Base-by-base conservation (phyloP, 2,113 vertebrate species). In the Polyodon spathula region DNA sequence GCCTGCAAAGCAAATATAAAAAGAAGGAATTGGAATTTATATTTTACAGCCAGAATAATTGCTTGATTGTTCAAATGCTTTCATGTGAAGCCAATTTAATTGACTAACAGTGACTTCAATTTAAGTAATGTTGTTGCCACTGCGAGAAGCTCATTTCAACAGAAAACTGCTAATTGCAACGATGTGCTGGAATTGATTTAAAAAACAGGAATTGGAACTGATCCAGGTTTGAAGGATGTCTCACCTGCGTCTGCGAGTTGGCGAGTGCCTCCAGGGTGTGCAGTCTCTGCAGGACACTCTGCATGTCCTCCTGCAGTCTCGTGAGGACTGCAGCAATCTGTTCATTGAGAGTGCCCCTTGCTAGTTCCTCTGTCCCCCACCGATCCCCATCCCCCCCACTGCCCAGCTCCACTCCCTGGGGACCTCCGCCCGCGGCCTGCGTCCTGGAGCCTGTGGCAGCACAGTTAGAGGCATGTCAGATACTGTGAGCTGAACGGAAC, bases 221-320 rank as follows among this genome's bases (percentile, higher is more conserved):
- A 16, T 11, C 11, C 37, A 7, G 17, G 17, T 15, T n/a, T 41
- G 6, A n/a, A 17, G 42, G 15, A 38, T 40, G 2, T n/a, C 11
- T 40, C 56, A 42, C n/a, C 40, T 10, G 11, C 14, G 6, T 40
- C 92, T 97, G 94, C 0, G 89, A 88, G 1, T 92, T 85, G 0
- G 90, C 85, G 0, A 91, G 83, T 0, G 86, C 86, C 76, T 99
- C 96, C 73, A 99, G 83, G 4, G 89, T 87, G 41, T 97, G 91
- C 56, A 99, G 76, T 65, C 96, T 88, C 79, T 94, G 88, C 16
- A 99, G 85, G 40, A 99, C 90, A 1, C 87, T 93, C 80, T 96
- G 92, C 94, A 99, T 97, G 74, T 99, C 95, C 55, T 98, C 94
- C 64, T 98, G 95, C 65, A 99, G 65, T 4, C 89, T 70, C 62